Conservation (phyloP, 2,113 vertebrate genomes). For the Ageneiosus marmoratus region DNA sequence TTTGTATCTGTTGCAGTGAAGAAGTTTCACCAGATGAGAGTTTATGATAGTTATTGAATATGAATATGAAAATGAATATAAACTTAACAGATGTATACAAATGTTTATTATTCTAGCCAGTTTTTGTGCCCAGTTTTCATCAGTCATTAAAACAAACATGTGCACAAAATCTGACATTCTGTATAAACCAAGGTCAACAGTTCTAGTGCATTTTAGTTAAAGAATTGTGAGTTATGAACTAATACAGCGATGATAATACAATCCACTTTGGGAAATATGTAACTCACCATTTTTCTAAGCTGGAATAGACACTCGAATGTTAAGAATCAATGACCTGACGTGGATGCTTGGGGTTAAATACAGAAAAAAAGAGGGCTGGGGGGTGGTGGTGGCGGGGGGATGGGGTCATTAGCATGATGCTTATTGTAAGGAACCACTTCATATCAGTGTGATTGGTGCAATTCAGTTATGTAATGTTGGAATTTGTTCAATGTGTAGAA, state of each 20-base stretch:
- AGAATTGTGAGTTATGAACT: background rate
- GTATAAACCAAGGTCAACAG: background rate
- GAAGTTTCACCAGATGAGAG: background rate
- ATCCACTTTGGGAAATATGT: background rate
- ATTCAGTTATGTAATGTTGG: background rate
- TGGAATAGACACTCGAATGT: background rate
- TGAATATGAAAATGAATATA: background rate
- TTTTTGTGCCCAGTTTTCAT: background rate
- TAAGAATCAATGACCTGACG: background rate
- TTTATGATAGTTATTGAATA: background rate
- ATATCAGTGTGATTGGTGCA: background rate
- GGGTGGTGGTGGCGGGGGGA: no score
- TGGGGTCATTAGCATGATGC: background rate
- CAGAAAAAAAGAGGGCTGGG: background rate
- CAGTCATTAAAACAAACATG: background rate
- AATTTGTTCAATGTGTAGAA: background rate
- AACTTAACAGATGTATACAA: background rate
- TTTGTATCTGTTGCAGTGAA: background rate
- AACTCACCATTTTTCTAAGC: background rate
- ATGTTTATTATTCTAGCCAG: background rate
- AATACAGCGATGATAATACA: background rate
- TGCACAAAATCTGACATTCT: background rate
- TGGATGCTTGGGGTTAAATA: background rate
- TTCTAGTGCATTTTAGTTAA: background rate
- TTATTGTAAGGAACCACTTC: background rate